Base-by-base conservation (phyloP, 2,797 vertebrate species). In the Anas acuta region DNA sequence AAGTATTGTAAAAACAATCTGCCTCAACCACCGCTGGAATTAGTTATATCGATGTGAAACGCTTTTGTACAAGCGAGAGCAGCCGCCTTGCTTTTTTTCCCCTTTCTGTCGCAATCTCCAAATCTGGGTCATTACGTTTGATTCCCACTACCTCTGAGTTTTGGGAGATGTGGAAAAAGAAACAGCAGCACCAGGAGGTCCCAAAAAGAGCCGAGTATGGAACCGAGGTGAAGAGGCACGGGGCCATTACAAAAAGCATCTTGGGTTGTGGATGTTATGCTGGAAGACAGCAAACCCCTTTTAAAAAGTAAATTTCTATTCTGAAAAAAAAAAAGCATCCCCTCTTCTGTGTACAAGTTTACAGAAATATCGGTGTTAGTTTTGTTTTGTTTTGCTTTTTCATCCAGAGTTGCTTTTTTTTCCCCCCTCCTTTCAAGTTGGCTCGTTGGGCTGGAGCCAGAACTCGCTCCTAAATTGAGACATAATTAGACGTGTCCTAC, bases 401-500 rank as follows among this genome's bases (percentile, higher is more conserved):
- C 58, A 45, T 39, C 39, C 18, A 14, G 65, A 54, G 56, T 19
- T 43, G 39, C 8, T 41, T 11, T 35, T 25, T 76, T 76, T 76
- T 66, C 64, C 17, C 11, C 5, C 2, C 26, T 49, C 79, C 69
- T 84, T 74, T 82, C 76, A 78, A 74, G 57, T 39, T 60, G 60
- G 49, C 39, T 87, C 5, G 0, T 86, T 73, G 78, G 89, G 84
- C 57, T 53, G 79, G 57, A 90, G 90, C 90, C 84, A 90, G 84
- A 66, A n/a, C 35, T 88, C 56, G 5, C 53, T 78, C 72, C 84
- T 90, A 82, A 92, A 85, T 58, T 90, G 80, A 90, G 87, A 85
- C 64, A 13, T 88, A 84, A 90, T 90, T 88, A 78, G 62, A 82
- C 2, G 8, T 54, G 90, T 62, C 92, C 79, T 82, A 58, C 53